Percentiles rank a stretch among this genome's conserved stretches.
phyloP scores from a whole-genome alignment of 2,113 vertebrate genomes.

The Silurus glanis region DNA sequence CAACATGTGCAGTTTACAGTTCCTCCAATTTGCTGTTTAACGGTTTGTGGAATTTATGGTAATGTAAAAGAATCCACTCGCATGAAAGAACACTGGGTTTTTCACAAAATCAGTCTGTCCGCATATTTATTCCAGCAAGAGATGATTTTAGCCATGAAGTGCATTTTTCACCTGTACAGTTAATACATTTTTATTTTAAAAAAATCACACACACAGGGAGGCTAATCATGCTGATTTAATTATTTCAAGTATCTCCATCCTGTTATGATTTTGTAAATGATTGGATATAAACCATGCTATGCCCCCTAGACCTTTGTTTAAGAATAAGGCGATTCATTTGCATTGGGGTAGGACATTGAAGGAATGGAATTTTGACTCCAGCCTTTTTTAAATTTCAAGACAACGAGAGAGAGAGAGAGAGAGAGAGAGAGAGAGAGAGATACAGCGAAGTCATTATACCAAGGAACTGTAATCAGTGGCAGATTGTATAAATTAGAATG shows the following conservation, averaged over 20 bases:
- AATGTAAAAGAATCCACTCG: slow-evolving; percentile 37
- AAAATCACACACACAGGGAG: not conserved
- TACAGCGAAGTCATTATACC: slow-evolving; percentile 41
- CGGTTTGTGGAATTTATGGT: slow-evolving; percentile 23
- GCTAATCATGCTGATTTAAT: slow-evolving; percentile 1
- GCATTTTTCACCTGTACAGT: not conserved
- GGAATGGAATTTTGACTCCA: slow-evolving; percentile 16
- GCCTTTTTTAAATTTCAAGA: slow-evolving; percentile 41
- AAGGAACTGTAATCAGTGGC: slow-evolving; percentile 54
- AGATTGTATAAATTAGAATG: slow-evolving; percentile 60
- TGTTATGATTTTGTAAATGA: not conserved
- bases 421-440: slow-evolving; percentile 24
- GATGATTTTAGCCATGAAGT: slow-evolving; percentile 56
- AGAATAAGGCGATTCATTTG: slow-evolving; percentile 7
- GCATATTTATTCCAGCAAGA: slow-evolving; percentile 55
- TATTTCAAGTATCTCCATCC: not conserved
- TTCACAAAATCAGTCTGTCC: slow-evolving; percentile 41
- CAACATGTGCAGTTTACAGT: not conserved
- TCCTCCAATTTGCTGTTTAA: not conserved
- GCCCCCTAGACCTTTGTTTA: not conserved
- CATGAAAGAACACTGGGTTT: slow-evolving; percentile 36
- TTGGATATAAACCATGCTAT: not conserved
- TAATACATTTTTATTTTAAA: slow-evolving; percentile 16
- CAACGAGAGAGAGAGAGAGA: slow-evolving; percentile 36
- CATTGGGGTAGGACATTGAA: slow-evolving; percentile 6